Conservation (phyloP, 2,113 vertebrate genomes). For the Oxygymnocypris stewartii region DNA sequence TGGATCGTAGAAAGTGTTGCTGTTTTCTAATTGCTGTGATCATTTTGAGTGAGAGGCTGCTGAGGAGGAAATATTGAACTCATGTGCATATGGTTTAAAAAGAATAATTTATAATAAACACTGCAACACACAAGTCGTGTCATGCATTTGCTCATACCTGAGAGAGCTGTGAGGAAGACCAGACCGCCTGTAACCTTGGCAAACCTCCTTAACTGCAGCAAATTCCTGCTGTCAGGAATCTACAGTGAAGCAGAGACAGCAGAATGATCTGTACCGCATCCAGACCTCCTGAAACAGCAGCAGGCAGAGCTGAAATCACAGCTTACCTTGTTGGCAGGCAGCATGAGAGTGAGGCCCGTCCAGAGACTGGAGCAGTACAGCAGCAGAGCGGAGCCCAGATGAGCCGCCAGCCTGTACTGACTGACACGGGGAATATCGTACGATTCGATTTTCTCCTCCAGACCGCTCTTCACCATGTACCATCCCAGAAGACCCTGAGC, state of each 20-base stretch:
- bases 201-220: slow-evolving; percentile 80
- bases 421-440: slow-evolving; percentile 92
- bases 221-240: slow-evolving; percentile 80
- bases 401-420: slow-evolving; percentile 93
- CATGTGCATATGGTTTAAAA: neutral
- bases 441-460: slow-evolving; percentile 92
- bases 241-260: slow-evolving; percentile 55
- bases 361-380: slow-evolving; percentile 92
- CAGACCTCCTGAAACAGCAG: neutral
- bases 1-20: neutral
- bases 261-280: neutral
- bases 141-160: slow-evolving; percentile 75
- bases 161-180: slow-evolving; percentile 94
- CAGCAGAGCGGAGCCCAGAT: slow-evolving; percentile 91
- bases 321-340: slow-evolving; percentile 82
- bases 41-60: neutral
- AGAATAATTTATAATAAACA: neutral
- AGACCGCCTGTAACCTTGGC: slow-evolving; percentile 87
- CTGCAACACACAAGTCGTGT: neutral
- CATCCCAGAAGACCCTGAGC: slow-evolving; percentile 90
- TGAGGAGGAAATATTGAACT: neutral
- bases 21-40: neutral
- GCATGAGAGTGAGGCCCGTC: slow-evolving; percentile 86
- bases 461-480: slow-evolving; percentile 99
- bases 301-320: neutral